Base-by-base conservation (phyloP, 2,113 vertebrate species). In the Poeciliopsis turrubarensis region DNA sequence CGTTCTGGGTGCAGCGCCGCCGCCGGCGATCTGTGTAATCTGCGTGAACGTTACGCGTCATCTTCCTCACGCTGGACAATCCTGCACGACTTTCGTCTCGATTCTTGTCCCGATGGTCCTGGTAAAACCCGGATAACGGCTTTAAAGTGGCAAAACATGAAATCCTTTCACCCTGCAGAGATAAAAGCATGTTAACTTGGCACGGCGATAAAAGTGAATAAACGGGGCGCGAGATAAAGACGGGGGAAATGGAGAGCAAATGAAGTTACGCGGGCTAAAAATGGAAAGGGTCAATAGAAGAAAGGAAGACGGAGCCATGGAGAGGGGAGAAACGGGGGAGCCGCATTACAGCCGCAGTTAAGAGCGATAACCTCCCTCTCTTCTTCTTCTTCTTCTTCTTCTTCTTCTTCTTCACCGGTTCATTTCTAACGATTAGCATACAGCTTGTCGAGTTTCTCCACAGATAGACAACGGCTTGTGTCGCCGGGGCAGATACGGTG, bases 361-460 rank as follows among this genome's bases (percentile, higher is more conserved):
- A 25, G 9, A 64, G 60, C 29, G 82, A 88, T 82, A 82, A 82
- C 79, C 81, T 84, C 75, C 61, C 79, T 64, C 69, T 30, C 70
- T 77, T 67, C 41, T 65, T 80, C 86, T 73, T 80, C 0, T 88
- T 31, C 4, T 32, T 87, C 72, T 80, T 87, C 41, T 65, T 80
- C 86, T 73, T 80, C 1, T 88, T 32, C 6, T 8, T 87, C 72
- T 80, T 70, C 4, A 3, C 30, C 77, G 81, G 86, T 85, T 82
- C 77, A 78, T 84, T 84, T 86, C 81, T 84, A 73, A 77, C 54
- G 72, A 89, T 91, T 85, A 90, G 75, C 83, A 89, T 84, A 74
- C 39, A 73, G 79, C 67, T 74, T 31, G 77, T 79, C 84, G 73
- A 73, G 70, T 60, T 71, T 60, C 73, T 51, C 51, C 9, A 47